Evolutionary conservation across 1,140 invertebrate species (phyloP).

Genomic region (Octopus sinensis): DNA sequence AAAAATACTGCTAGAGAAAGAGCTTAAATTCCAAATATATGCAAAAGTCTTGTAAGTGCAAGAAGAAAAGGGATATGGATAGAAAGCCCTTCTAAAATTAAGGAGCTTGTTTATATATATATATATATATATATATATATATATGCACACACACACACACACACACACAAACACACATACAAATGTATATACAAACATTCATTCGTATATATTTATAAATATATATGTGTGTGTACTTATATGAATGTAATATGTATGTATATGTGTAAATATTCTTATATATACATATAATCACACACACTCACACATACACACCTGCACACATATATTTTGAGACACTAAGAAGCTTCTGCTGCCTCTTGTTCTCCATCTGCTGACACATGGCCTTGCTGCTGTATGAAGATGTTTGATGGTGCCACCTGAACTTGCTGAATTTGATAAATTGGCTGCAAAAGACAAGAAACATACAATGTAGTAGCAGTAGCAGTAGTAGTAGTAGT

Average conservation of each 20-base stretch:
- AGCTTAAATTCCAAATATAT: too few relatives aligned
- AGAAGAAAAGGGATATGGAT: too few relatives aligned
- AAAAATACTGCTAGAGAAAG: too few relatives aligned
- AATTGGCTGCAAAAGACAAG: slow-evolving; percentile 1
- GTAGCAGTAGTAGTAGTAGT: neutral
- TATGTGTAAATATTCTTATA: neutral
- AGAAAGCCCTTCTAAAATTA: neutral
- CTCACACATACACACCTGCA: slow-evolving; percentile 1
- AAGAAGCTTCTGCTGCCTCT: neutral
- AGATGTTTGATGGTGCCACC: neutral
- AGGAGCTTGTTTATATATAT: neutral
- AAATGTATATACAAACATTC: neutral
- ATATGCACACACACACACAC: neutral
- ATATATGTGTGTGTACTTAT: neutral
- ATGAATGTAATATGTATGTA: neutral
- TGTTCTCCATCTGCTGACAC: neutral
- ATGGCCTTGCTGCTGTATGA: neutral
- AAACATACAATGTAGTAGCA: neutral
- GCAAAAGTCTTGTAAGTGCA: too few relatives aligned
- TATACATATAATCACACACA: neutral
- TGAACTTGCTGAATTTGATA: slow-evolving; percentile 12
- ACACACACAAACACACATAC: neutral
- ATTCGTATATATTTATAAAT: neutral
- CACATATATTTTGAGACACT: neutral
- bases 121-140: neutral